Conservation (phyloP, 1,140 invertebrate species). For the Drosophila willistoni region DNA sequence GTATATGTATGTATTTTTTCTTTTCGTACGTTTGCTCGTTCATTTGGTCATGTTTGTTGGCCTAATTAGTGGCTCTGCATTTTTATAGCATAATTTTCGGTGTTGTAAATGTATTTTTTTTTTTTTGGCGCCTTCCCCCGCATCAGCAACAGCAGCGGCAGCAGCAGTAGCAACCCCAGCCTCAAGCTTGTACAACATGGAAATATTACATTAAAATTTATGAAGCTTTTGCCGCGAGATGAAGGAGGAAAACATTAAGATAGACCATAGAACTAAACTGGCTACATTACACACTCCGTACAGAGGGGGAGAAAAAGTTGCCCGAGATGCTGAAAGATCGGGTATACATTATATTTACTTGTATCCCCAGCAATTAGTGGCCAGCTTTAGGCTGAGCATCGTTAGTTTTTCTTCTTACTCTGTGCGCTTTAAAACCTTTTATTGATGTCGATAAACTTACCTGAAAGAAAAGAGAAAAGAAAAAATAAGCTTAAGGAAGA, state of each 20-base stretch:
- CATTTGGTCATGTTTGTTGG: constrained; percentile 66
- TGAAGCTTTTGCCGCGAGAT: constrained; percentile 50
- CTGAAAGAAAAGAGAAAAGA: constrained; percentile 33
- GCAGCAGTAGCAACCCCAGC: constrained; percentile 10
- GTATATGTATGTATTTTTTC: neutral
- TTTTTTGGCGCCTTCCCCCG: constrained; percentile 29
- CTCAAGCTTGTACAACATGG: constrained; percentile 71
- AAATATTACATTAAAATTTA: constrained; percentile 79
- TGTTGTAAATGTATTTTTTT: constrained; percentile 61
- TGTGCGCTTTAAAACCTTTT: no score
- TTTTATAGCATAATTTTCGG: constrained; percentile 80
- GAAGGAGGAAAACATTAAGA: constrained; percentile 24
- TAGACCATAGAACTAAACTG: constrained; percentile 29
- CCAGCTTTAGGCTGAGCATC: neutral
- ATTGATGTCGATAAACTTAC: constrained; percentile 21
- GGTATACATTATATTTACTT: neutral
- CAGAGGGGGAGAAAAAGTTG: no score
- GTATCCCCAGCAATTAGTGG: constrained; percentile 53
- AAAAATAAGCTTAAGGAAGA: neutral
- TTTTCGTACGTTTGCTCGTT: neutral
- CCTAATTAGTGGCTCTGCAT: constrained; percentile 78
- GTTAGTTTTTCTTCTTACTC: no score
- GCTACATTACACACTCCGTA: constrained; percentile 35
- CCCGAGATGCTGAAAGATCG: constrained; percentile 15
- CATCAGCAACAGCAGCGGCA: neutral